Conservation (phyloP, 2,113 vertebrate species). For the Datnioides undecimradiatus region DNA sequence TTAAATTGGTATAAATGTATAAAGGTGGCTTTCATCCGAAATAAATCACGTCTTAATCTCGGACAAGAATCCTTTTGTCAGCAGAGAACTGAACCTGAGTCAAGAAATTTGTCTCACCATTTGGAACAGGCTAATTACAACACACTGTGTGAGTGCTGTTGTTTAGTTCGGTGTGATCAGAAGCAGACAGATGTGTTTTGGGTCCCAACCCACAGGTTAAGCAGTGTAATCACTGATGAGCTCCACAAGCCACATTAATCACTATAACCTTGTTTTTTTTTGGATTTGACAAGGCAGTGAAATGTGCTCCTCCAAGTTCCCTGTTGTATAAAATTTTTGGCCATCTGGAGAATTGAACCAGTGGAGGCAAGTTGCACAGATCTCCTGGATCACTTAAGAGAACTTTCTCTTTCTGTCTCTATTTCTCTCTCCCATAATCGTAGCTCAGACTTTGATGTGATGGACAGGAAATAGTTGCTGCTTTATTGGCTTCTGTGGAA, state of each 20-base stretch:
- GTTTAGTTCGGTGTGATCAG: conserved; percentile 35
- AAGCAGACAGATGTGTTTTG: conserved; percentile 40
- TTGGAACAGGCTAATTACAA: conserved; percentile 41
- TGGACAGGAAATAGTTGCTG: conserved; percentile 79
- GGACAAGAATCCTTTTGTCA: conserved; percentile 56
- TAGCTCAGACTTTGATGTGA: conserved; percentile 75
- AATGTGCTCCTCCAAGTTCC: conserved; percentile 24
- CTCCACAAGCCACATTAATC: conserved; percentile 57
- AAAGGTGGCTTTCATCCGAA: conserved; percentile 57
- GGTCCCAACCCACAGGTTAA: conserved; percentile 42
- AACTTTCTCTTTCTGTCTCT: conserved; percentile 51
- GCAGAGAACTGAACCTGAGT: conserved; percentile 24
- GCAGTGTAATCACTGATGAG: conserved; percentile 32
- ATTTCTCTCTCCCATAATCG: conserved; percentile 51
- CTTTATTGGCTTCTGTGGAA: conserved; percentile 82
- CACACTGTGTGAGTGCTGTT: conserved; percentile 3
- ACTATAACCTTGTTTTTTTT: conserved; percentile 38
- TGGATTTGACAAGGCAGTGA: conserved; percentile 31
- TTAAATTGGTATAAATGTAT: conserved; percentile 55
- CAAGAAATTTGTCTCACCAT: conserved; percentile 43
- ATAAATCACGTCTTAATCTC: conserved; percentile 53
- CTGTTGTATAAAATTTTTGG: conserved; percentile 21
- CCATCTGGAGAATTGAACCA: conserved; percentile 67
- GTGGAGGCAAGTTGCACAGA: conserved; percentile 38
- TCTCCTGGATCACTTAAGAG: conserved; percentile 61